Percentiles rank a stretch among this genome's conserved stretches.
These are phyloP conservation scores for Tricholaema leucomelas DNA, from an alignment of 2,113 vertebrate genomes.

Conservation along the genomic window DNA sequence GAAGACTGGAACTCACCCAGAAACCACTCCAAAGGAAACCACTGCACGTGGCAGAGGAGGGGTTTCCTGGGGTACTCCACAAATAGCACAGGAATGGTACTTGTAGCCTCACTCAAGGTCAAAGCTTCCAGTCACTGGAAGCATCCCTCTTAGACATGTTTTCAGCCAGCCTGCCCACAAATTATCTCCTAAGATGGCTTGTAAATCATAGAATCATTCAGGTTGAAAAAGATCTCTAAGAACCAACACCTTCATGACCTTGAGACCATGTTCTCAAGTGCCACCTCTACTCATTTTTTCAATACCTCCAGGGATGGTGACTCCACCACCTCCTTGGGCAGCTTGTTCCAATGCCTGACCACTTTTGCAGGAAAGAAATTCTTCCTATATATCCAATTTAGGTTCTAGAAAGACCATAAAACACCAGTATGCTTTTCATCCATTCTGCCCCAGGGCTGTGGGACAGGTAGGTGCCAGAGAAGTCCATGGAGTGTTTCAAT, in stretches of 20 bases:
- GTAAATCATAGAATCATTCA: neutral
- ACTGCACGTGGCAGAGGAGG: neutral
- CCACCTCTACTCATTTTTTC: no score
- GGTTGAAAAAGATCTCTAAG: no score
- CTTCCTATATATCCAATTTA: no score
- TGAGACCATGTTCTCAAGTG: no score
- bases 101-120: neutral
- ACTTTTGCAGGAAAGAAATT: no score
- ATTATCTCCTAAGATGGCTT: neutral
- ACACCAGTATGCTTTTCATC: neutral
- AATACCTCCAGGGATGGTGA: no score
- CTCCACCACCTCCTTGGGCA: no score
- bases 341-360: no score
- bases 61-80: neutral
- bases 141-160: neutral
- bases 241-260: no score
- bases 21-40: neutral
- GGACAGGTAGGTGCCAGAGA: neutral
- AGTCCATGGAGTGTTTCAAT: rapidly evolving
- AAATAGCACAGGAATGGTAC: rapidly evolving
- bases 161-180: neutral
- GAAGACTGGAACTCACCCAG: neutral
- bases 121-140: neutral
- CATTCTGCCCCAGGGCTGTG: neutral
- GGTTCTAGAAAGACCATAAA: neutral